A percentile compares a stretch with the other conserved stretches of the same genome.
Conservation (phyloP, 2,113 vertebrate genomes). For the Candoia aspera region DNA sequence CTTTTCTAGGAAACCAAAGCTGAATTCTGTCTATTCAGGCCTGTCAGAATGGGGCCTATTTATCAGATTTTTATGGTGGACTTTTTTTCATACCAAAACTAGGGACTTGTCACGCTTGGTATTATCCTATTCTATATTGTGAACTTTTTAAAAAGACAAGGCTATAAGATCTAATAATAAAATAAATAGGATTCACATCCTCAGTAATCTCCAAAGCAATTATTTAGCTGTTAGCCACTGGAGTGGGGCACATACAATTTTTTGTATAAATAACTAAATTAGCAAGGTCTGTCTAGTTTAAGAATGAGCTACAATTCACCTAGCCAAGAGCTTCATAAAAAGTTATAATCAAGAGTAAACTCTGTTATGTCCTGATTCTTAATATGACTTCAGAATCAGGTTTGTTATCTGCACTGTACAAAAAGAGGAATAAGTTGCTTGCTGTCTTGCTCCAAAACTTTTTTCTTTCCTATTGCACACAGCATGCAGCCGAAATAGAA, state of each 20-base stretch:
- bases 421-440: neutral
- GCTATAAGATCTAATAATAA: neutral
- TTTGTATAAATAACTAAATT: neutral
- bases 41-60: neutral
- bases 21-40: neutral
- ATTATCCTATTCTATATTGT: neutral
- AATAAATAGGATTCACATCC: neutral
- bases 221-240: neutral
- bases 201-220: neutral
- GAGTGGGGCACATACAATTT: neutral
- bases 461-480: neutral
- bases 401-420: neutral
- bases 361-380: neutral
- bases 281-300: neutral
- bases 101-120: neutral
- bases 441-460: neutral
- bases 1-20: neutral
- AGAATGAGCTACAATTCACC: neutral
- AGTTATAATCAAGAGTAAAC: neutral
- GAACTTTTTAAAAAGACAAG: neutral
- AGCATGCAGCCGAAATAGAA: neutral
- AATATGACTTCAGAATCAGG: neutral
- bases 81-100: neutral
- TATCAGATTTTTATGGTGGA: neutral
- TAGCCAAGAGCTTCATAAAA: neutral